Conservation (phyloP, 2,888 invertebrate species). For the Dynastes hyllus region DNA sequence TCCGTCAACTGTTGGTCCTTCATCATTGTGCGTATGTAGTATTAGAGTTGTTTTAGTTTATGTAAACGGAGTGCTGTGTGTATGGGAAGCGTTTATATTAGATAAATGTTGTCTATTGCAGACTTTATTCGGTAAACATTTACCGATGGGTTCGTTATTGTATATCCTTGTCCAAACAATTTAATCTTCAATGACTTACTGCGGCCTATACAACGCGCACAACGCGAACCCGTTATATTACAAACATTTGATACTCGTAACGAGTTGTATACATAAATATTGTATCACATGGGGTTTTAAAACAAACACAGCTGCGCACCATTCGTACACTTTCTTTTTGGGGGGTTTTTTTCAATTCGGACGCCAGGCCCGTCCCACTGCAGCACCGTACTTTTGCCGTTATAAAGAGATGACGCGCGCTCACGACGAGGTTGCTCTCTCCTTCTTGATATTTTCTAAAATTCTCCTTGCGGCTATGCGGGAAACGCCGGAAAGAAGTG, state of each 20-base stretch:
- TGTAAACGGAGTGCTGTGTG: slow-evolving; percentile 18
- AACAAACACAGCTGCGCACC: slow-evolving; percentile 65
- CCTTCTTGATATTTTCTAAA: neutral
- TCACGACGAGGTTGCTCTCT: neutral
- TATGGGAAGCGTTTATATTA: slow-evolving; percentile 1
- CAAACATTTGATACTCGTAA: slow-evolving; percentile 71
- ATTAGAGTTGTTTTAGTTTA: slow-evolving; percentile 25
- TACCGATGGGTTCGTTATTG: slow-evolving; percentile 61
- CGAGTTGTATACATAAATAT: slow-evolving; percentile 69
- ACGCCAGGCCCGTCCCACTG: slow-evolving; percentile 14
- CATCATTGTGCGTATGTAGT: slow-evolving; percentile 62
- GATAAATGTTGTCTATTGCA: slow-evolving; percentile 55
- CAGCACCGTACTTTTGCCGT: neutral
- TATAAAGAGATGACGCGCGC: slow-evolving; percentile 21
- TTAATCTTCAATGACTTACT: slow-evolving; percentile 67
- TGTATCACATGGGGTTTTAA: slow-evolving; percentile 66
- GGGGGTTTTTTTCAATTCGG: no score
- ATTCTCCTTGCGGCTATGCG: neutral
- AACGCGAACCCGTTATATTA: slow-evolving; percentile 63
- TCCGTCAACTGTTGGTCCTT: slow-evolving; percentile 69
- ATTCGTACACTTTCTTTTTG: slow-evolving; percentile 69
- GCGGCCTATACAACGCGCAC: slow-evolving; percentile 54
- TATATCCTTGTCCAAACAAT: slow-evolving; percentile 66
- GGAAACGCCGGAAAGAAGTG: neutral
- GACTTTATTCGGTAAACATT: slow-evolving; percentile 68